phyloP scores from a whole-genome alignment of 2,888 invertebrate species.

The Apodemia duryi region DNA sequence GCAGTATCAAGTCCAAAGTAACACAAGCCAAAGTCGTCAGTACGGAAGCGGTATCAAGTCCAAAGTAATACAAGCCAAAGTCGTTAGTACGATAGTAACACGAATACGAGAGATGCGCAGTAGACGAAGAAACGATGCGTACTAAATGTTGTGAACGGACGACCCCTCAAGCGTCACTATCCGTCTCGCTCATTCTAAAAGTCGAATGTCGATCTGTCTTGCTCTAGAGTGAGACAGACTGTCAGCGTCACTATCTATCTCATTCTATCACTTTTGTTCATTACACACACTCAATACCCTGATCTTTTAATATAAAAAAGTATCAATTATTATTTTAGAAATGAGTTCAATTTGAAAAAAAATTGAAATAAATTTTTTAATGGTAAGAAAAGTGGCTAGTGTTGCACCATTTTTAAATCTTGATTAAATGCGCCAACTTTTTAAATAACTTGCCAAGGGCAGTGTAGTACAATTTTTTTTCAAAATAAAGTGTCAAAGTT shows the following conservation, averaged over 20 bases:
- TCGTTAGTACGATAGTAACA: neutral
- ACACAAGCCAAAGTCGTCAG: conserved; percentile 1
- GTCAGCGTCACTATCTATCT: conserved; percentile 1
- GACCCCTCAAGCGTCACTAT: neutral
- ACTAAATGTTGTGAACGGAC: neutral
- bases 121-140: neutral
- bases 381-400: too few relatives aligned
- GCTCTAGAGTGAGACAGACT: neutral
- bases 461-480: conserved; percentile 1
- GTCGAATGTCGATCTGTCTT: neutral
- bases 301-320: neutral
- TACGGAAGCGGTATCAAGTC: neutral
- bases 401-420: too few relatives aligned
- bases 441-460: conserved; percentile 1
- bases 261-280: conserved; percentile 1
- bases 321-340: neutral
- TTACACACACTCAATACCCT: neutral
- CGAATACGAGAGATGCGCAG: neutral
- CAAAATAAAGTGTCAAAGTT: neutral
- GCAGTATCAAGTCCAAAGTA: conserved; percentile 1
- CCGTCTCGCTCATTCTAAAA: neutral
- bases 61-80: neutral
- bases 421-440: neutral
- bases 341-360: too few relatives aligned
- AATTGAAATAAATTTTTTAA: too few relatives aligned